phyloP scores from a whole-genome alignment of 2,888 invertebrate genomes.

The Megalurothrips usitatus region DNA sequence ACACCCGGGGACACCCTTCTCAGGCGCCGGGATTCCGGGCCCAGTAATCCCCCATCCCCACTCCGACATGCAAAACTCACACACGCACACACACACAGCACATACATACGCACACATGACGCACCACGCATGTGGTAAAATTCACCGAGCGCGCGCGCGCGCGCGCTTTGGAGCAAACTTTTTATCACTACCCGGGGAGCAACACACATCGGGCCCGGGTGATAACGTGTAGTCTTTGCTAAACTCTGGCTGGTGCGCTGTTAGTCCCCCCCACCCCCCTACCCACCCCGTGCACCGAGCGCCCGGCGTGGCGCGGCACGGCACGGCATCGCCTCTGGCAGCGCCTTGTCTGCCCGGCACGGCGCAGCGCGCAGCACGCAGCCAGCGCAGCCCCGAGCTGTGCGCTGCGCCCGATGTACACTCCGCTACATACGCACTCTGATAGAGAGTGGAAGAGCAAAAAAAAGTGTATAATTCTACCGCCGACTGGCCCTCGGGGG shows the following conservation, averaged over 20 bases:
- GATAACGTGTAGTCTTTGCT: constrained; percentile 19
- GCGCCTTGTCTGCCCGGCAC: too few species aligned
- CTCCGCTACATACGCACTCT: too few species aligned
- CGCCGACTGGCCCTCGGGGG: too few species aligned
- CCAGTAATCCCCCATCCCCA: too few species aligned
- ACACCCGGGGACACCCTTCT: too few species aligned
- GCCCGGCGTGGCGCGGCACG: not conserved
- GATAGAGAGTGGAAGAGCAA: too few species aligned
- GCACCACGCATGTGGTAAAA: not conserved
- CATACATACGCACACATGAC: not conserved
- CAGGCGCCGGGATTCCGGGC: too few species aligned
- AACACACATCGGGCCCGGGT: not conserved
- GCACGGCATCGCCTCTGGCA: too few species aligned
- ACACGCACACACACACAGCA: not conserved
- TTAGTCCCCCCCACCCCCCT: not conserved
- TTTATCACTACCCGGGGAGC: constrained; percentile 16
- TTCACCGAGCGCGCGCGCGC: not conserved
- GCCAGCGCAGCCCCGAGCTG: too few species aligned
- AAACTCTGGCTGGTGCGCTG: not conserved
- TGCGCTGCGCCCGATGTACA: too few species aligned
- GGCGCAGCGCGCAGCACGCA: too few species aligned
- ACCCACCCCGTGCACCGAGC: not conserved
- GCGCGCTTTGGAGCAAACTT: not conserved
- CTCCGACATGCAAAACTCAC: not conserved
- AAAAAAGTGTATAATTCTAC: too few species aligned